These are phyloP conservation scores for Chaetodon trifasciatus DNA, from an alignment of 2,797 vertebrate genomes.

Conservation along the genomic window DNA sequence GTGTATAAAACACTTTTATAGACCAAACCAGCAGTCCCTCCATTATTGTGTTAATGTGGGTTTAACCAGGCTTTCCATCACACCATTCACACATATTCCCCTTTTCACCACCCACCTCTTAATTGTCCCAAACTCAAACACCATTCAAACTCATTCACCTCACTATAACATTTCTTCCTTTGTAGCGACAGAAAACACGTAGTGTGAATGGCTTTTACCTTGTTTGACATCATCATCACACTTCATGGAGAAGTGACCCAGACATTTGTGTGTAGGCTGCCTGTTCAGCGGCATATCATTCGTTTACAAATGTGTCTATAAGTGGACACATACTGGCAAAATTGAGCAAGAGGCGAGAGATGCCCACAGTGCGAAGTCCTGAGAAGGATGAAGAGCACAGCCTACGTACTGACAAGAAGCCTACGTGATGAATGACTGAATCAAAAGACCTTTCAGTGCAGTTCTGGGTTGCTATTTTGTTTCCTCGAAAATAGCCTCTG, in stretches of 20 bases:
- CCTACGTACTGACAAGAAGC: conserved; percentile 13
- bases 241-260: neutral
- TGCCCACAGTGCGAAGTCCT: conserved; percentile 17
- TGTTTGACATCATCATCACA: neutral
- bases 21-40: neutral
- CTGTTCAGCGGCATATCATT: neutral
- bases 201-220: conserved; percentile 1
- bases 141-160: neutral
- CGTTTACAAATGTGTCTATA: neutral
- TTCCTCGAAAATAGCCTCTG: conserved; percentile 23
- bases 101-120: neutral
- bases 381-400: conserved; percentile 24
- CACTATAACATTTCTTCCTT: neutral
- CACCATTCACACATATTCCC: neutral
- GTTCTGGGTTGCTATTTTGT: neutral
- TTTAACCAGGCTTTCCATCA: neutral
- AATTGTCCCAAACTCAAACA: neutral
- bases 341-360: conserved; percentile 14
- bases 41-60: neutral
- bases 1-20: conserved; percentile 14
- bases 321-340: neutral
- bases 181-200: neutral
- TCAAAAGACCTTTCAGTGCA: conserved; percentile 23
- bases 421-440: conserved; percentile 34
- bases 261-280: neutral